Evolutionary conservation across 2,113 vertebrate species (phyloP).

Genomic region (Phalacrocorax carbo): DNA sequence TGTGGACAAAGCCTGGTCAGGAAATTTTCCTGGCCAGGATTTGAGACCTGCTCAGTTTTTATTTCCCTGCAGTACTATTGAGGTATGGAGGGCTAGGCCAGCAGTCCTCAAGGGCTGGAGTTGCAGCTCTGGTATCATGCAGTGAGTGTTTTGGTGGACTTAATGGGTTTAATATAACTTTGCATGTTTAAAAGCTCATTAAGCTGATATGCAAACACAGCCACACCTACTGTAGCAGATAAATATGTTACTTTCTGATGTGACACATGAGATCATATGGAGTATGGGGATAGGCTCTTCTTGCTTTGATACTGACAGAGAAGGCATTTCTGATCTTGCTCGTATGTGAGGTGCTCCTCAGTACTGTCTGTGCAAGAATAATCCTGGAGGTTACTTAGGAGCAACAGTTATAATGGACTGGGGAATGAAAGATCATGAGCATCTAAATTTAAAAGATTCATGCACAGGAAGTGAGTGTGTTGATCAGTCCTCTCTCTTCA

Average conservation of each 20-base stretch:
- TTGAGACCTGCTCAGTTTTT: neutral
- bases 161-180: neutral
- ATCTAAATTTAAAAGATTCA: neutral
- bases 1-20: neutral
- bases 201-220: neutral
- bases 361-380: neutral
- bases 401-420: neutral
- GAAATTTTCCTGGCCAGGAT: neutral
- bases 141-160: neutral
- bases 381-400: neutral
- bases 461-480: accelerated
- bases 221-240: neutral
- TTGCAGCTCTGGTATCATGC: neutral
- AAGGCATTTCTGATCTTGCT: neutral
- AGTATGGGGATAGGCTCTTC: neutral
- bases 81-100: neutral
- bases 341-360: neutral
- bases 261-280: neutral
- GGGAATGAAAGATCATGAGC: neutral
- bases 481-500: neutral
- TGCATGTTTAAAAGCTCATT: neutral
- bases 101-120: neutral
- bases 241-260: neutral
- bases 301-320: neutral
- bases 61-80: neutral